Evolutionary conservation across 2,797 vertebrate genomes (phyloP).

Genomic region (Rhynchonycteris naso): DNA sequence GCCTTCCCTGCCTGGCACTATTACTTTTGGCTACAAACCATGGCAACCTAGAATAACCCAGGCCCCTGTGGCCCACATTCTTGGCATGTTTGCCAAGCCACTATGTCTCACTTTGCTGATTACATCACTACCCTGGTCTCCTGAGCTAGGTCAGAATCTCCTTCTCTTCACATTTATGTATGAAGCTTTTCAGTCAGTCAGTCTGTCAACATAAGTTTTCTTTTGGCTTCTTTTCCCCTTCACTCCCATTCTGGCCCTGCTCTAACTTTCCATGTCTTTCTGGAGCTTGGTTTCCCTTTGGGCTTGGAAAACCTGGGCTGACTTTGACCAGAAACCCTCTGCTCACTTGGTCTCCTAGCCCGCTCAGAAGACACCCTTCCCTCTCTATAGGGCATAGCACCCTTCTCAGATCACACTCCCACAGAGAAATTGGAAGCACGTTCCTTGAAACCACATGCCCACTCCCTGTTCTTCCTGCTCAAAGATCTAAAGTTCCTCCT

Average conservation of each 20-base stretch:
- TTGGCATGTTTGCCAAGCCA: conserved; percentile 61
- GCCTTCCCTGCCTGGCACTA: conserved; percentile 56
- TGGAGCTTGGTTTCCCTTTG: not conserved
- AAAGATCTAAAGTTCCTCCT: not conserved
- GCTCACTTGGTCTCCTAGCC: not conserved
- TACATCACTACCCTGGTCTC: conserved; percentile 68
- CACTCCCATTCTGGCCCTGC: conserved; percentile 11
- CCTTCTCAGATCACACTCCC: not conserved
- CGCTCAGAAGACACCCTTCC: not conserved
- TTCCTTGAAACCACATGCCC: not conserved
- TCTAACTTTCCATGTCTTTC: conserved; percentile 57
- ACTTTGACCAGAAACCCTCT: not conserved
- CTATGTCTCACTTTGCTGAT: conserved; percentile 72
- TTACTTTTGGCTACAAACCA: conserved; percentile 75
- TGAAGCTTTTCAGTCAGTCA: conserved; percentile 57
- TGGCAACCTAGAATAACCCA: conserved; percentile 77
- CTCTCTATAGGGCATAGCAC: not conserved
- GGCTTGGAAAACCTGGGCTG: not conserved
- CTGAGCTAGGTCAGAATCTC: conserved; percentile 58
- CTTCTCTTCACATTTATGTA: conserved; percentile 60
- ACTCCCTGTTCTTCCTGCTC: not conserved
- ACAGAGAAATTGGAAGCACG: not conserved
- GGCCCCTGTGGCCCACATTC: conserved; percentile 57
- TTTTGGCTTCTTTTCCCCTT: conserved; percentile 7
- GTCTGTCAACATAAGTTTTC: conserved; percentile 67